Evolutionary conservation across 2,113 vertebrate genomes (phyloP), one percentile per base, ranked within the genome.

Genomic region (Mystacornis crossleyi): DNA sequence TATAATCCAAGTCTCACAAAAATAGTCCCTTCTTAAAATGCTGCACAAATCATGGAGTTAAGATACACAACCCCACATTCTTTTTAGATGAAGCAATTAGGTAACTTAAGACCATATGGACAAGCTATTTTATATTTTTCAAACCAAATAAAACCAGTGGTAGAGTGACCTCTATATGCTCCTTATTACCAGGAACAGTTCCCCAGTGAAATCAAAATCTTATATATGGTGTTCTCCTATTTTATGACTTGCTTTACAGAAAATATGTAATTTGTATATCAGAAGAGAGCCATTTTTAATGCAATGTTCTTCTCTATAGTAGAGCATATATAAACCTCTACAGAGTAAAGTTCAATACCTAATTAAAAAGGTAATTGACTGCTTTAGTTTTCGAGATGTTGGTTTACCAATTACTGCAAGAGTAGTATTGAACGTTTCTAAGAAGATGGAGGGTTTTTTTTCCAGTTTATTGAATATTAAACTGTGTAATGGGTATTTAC

Each of bases 81-180:
- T 96, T 97, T 94, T 86, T 43, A 94, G 92, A 92, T 96, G 96
- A 96, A 92, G 95, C 75, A 90, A 93, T 88, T 94, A 90, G 93
- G 96, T 95, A 97, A 96, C 91, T 60, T 67, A 96, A 96, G 78
- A 92, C 89, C 85, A 90, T 70, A 88, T 95, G 84, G 93, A 97
- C 95, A 95, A 95, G 89, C 66, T 92, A 93, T 89, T 94, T 96
- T 89, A 77, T 81, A 97, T 89, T 94, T 95, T 90, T 95, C 65
- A 96, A 95, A 93, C 70, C 81, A 94, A 97, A 96, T 89, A 93
- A 95, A 95, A 94, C 48, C 42, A 9, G 48, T 91, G 84, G 83
- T 92, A 90, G 91, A 86, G 31, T 96, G 90, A 97, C 93, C 90
- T 96, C 82, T 95, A 54, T 58, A 74, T 40, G 86, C 83, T 96